Conservation (phyloP, 2,888 invertebrate species). For the Phortica magna region DNA sequence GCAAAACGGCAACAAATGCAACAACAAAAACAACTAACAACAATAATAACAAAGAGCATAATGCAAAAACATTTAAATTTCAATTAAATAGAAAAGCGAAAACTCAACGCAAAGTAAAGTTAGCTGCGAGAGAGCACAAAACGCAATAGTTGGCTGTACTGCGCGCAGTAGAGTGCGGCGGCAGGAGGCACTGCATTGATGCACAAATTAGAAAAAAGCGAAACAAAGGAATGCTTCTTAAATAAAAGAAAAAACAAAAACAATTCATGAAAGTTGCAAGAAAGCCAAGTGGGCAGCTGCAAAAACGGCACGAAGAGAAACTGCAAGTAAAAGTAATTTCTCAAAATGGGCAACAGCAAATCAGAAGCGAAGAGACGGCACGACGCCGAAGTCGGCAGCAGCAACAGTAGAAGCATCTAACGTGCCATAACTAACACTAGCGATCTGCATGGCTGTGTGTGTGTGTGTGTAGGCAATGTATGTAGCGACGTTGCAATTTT, state of each 20-base stretch:
- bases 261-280: conserved; percentile 33
- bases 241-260: conserved; percentile 46
- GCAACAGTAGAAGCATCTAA: neutral
- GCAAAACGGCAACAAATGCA: conserved; percentile 33
- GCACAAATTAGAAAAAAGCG: conserved; percentile 64
- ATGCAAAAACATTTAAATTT: conserved; percentile 71
- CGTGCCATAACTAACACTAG: too few relatives aligned
- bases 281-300: conserved; percentile 24
- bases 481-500: conserved; percentile 54
- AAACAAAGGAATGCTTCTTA: conserved; percentile 32
- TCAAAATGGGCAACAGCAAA: conserved; percentile 52
- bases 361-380: conserved; percentile 14
- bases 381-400: conserved; percentile 32
- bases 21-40: conserved; percentile 39
- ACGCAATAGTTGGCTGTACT: neutral
- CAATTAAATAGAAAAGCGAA: conserved; percentile 57
- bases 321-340: conserved; percentile 55
- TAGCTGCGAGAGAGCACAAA: conserved; percentile 23
- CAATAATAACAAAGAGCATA: conserved; percentile 40
- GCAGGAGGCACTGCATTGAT: conserved; percentile 36
- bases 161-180: neutral
- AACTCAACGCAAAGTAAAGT: conserved; percentile 44
- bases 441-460: too few relatives aligned
- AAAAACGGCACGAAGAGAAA: conserved; percentile 26
- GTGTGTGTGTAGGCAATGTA: neutral